Percentiles rank a stretch among this genome's conserved stretches.
Conservation (phyloP, 2,797 vertebrate species). For the Microctenopoma steveboyesi region DNA sequence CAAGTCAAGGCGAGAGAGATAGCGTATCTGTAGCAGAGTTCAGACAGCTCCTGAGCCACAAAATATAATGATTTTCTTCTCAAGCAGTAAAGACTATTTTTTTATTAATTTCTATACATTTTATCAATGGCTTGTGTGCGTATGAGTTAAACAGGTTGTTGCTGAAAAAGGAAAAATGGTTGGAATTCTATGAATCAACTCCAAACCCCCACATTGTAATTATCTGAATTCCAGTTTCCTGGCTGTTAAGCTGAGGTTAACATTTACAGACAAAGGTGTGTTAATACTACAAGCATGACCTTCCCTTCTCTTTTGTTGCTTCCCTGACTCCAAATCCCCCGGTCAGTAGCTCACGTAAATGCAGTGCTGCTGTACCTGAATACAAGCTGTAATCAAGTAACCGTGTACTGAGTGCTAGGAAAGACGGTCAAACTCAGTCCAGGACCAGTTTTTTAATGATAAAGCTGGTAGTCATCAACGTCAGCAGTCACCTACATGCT, state of each 20-base stretch:
- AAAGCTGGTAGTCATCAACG: background rate
- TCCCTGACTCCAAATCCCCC: conserved; percentile 41
- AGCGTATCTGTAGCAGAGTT: conserved; percentile 55
- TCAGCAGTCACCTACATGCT: no score
- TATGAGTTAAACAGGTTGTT: conserved; percentile 28
- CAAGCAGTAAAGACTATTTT: background rate
- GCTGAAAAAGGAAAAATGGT: conserved; percentile 48
- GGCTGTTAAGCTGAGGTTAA: conserved; percentile 53
- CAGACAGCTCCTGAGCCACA: conserved; percentile 23
- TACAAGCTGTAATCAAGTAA: conserved; percentile 3
- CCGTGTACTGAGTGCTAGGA: background rate
- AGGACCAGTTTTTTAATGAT: background rate
- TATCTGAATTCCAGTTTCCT: conserved; percentile 73
- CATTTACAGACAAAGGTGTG: conserved; percentile 69
- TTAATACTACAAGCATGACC: conserved; percentile 51
- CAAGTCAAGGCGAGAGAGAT: conserved; percentile 54
- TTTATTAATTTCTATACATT: conserved; percentile 18
- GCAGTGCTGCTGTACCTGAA: background rate
- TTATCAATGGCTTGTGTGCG: conserved; percentile 28
- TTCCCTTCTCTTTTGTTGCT: conserved; percentile 41
- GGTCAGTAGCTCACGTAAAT: conserved; percentile 18
- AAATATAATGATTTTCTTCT: background rate
- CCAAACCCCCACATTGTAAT: conserved; percentile 58
- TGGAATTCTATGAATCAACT: conserved; percentile 58
- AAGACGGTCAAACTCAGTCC: background rate